A percentile compares a stretch with the other conserved stretches of the same genome.
phyloP scores from a whole-genome alignment of 1,140 invertebrate species.

The Agrypnia vestita region DNA sequence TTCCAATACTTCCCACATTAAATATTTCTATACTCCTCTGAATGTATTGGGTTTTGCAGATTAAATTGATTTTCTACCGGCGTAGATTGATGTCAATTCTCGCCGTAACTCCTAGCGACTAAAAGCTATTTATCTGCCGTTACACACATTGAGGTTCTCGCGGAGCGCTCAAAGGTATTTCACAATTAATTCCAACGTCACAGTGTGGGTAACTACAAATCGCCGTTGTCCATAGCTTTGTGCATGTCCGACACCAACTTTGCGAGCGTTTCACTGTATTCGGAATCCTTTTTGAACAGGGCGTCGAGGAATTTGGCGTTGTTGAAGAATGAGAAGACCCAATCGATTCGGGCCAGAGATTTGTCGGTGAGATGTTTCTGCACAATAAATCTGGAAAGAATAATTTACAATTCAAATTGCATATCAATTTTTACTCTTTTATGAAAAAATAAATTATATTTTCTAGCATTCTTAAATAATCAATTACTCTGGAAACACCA shows the following conservation, averaged over 20 bases:
- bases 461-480: too few relatives aligned
- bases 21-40: neutral
- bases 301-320: conserved; percentile 84
- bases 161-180: neutral
- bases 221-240: conserved; percentile 86
- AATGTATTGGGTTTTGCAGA: conserved; percentile 6
- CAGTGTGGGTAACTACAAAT: conserved; percentile 69
- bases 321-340: conserved; percentile 87
- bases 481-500: too few relatives aligned
- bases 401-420: conserved; percentile 1
- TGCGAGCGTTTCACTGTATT: conserved; percentile 79
- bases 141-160: conserved; percentile 1
- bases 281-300: conserved; percentile 82
- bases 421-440: too few relatives aligned
- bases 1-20: neutral
- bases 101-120: conserved; percentile 7
- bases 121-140: conserved; percentile 16
- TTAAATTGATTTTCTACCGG: conserved; percentile 1
- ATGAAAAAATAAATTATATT: too few relatives aligned
- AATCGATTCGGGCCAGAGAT: conserved; percentile 85
- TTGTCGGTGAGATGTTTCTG: conserved; percentile 90
- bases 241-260: conserved; percentile 85
- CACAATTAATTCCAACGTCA: neutral
- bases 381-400: conserved; percentile 73
- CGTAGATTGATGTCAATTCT: conserved; percentile 19